Conservation (phyloP, 2,888 invertebrate genomes). For the Choristoneura rosaceana region DNA sequence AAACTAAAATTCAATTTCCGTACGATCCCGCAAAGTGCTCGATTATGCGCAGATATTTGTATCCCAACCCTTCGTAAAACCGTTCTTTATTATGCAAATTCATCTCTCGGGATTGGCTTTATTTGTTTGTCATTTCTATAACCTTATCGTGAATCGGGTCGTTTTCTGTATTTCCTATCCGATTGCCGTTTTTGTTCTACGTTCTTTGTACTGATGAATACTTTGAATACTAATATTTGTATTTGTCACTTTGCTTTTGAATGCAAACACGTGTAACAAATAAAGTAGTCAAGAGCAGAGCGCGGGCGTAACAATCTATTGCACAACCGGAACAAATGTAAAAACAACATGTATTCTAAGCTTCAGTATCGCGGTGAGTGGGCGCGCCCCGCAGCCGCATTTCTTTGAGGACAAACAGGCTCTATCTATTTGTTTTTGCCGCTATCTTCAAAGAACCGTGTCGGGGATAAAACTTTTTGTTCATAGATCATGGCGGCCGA, state of each 20-base stretch:
- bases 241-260: not conserved
- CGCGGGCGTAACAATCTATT: not conserved
- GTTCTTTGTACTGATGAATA: not conserved
- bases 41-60: constrained; percentile 72
- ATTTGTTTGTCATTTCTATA: constrained; percentile 50
- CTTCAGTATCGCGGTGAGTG: constrained; percentile 6
- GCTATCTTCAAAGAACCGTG: constrained; percentile 54
- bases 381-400: constrained; percentile 16
- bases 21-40: constrained; percentile 58
- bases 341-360: constrained; percentile 19
- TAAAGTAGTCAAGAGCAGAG: not conserved
- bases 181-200: constrained; percentile 20
- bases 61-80: constrained; percentile 61
- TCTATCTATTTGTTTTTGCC: constrained; percentile 49
- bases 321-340: not conserved
- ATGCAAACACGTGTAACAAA: not conserved
- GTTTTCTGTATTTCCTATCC: constrained; percentile 10
- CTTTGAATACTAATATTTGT: not conserved
- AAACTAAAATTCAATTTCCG: constrained; percentile 65
- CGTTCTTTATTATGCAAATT: constrained; percentile 71
- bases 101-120: constrained; percentile 63
- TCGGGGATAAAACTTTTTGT: constrained; percentile 54
- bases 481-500: constrained; percentile 11
- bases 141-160: constrained; percentile 33
- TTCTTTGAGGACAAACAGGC: constrained; percentile 48